phyloP scores from a whole-genome alignment of 92 coral and sea anemone species.

The Blastomussa wellsi region DNA sequence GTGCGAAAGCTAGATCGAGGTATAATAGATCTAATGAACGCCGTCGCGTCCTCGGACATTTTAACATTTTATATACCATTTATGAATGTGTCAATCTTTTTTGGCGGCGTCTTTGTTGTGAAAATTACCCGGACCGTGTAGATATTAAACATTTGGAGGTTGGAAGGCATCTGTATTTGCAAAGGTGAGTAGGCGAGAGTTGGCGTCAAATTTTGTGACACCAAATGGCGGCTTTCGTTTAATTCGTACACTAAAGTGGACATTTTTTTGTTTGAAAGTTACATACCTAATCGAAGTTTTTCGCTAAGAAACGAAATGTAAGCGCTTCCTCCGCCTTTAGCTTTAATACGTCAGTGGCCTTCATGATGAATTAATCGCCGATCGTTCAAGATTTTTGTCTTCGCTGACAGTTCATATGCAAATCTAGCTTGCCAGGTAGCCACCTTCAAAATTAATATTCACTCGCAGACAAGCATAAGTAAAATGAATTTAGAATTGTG shows the following conservation, averaged over 20 bases:
- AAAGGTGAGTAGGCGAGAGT: background rate
- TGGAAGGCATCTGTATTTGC: constrained; percentile 26
- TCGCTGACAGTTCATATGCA: constrained; percentile 30
- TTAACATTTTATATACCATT: background rate
- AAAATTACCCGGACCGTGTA: background rate
- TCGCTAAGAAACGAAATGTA: background rate
- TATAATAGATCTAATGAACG: background rate
- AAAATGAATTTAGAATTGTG: constrained; percentile 9
- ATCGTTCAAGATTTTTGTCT: constrained; percentile 21
- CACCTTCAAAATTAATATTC: constrained; percentile 22
- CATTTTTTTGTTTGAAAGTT: background rate
- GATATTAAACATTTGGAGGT: background rate
- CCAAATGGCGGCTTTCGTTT: background rate
- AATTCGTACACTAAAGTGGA: background rate
- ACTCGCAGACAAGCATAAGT: constrained; percentile 1
- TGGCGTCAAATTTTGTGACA: background rate
- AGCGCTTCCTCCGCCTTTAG: background rate
- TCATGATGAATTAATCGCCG: constrained; percentile 22
- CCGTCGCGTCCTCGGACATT: background rate
- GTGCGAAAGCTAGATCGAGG: background rate
- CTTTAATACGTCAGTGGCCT: background rate
- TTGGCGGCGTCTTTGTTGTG: constrained; percentile 6
- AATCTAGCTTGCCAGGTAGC: constrained; percentile 3
- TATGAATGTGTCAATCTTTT: background rate
- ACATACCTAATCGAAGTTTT: background rate